Percentiles rank a stretch among this genome's conserved stretches.
These are phyloP conservation scores for Allolobophora icterica DNA, from an alignment of 2,888 invertebrate genomes.

Conservation along the genomic window DNA sequence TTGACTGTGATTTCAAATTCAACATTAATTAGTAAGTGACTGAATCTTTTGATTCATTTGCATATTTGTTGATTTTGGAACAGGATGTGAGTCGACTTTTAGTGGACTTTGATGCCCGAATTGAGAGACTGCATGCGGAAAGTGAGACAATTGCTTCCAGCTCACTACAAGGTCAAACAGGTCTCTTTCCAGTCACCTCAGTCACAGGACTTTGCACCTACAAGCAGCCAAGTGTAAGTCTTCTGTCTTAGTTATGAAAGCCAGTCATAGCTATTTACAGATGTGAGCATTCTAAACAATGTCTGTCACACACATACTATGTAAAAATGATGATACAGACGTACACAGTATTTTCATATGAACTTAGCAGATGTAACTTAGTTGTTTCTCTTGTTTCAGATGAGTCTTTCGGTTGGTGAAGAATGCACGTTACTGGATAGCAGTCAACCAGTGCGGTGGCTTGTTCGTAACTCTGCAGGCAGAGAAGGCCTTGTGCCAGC, in stretches of 20 bases:
- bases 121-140: neutral
- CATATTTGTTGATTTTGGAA: neutral
- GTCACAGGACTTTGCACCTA: constrained; percentile 93
- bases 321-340: neutral
- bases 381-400: constrained; percentile 67
- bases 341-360: neutral
- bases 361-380: neutral
- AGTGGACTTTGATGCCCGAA: constrained; percentile 21
- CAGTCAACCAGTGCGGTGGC: constrained; percentile 90
- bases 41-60: neutral
- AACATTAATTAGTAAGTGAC: neutral
- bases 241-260: neutral
- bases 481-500: constrained; percentile 88
- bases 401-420: constrained; percentile 88
- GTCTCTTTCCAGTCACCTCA: constrained; percentile 53
- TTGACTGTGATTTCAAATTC: neutral
- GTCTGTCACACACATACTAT: neutral
- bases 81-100: constrained; percentile 2
- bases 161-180: neutral
- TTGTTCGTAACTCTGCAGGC: constrained; percentile 69
- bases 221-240: constrained; percentile 79
- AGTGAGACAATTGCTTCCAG: constrained; percentile 18
- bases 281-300: neutral
- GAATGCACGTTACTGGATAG: constrained; percentile 90
- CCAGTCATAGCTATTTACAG: neutral